Evolutionary conservation across 2,797 vertebrate species (phyloP).

Genomic region (Melanotaenia trifasciata): DNA sequence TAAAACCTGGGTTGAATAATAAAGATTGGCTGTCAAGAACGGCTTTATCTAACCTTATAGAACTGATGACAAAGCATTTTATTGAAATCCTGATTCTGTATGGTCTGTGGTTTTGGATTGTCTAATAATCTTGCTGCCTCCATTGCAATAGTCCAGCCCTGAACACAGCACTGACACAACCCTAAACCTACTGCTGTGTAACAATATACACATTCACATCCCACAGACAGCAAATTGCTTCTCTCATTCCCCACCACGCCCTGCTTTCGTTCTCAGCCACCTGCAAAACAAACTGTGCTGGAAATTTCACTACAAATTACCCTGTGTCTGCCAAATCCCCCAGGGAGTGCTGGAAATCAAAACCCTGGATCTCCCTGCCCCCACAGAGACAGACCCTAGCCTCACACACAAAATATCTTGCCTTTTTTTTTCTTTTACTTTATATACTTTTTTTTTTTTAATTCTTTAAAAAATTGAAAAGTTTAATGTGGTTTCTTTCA

Average conservation of each 20-base stretch:
- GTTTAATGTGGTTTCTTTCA: slow-evolving; percentile 3
- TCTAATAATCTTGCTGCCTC: slow-evolving; percentile 14
- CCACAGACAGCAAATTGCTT: slow-evolving; percentile 84
- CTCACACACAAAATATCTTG: slow-evolving; percentile 26
- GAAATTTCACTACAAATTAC: slow-evolving; percentile 89
- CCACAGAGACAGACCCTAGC: slow-evolving; percentile 55
- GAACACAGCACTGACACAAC: slow-evolving; percentile 45
- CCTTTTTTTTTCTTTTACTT: slow-evolving; percentile 13
- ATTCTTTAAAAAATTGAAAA: background rate
- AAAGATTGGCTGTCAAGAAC: background rate
- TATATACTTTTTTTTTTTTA: background rate
- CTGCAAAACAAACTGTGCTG: slow-evolving; percentile 86
- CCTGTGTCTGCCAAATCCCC: slow-evolving; percentile 83
- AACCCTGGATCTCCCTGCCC: slow-evolving; percentile 75
- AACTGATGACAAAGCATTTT: background rate
- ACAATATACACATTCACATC: slow-evolving; percentile 82
- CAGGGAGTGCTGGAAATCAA: slow-evolving; percentile 77
- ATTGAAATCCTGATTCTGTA: background rate
- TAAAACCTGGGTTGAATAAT: background rate
- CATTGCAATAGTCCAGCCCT: slow-evolving; percentile 42
- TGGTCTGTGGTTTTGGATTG: slow-evolving; percentile 11
- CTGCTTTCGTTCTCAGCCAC: slow-evolving; percentile 82
- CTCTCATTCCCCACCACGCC: slow-evolving; percentile 82
- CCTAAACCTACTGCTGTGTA: slow-evolving; percentile 69
- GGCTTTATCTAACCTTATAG: background rate